These are phyloP conservation scores for Hololepta plana DNA, from an alignment of 2,888 invertebrate genomes.

Conservation along the genomic window DNA sequence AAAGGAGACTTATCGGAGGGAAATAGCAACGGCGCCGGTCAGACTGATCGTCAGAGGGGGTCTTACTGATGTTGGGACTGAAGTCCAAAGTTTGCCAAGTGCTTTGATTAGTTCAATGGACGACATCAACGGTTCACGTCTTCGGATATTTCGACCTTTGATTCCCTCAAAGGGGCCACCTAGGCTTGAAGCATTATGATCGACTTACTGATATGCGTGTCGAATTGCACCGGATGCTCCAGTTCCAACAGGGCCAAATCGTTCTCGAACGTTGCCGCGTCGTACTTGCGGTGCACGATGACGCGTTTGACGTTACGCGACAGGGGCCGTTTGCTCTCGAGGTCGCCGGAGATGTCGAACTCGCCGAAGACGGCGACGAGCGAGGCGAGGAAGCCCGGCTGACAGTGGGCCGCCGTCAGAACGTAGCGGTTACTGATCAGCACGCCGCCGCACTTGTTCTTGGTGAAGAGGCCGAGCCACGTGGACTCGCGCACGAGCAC, in stretches of 20 bases:
- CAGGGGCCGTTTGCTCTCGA: slow-evolving; percentile 57
- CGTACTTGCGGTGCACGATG: slow-evolving; percentile 75
- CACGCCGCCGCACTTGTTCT: slow-evolving; percentile 90
- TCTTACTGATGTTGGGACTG: too few relatives aligned
- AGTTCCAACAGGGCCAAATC: slow-evolving; percentile 76
- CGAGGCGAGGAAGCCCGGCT: slow-evolving; percentile 82
- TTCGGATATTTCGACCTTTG: too few relatives aligned
- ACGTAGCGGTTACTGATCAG: slow-evolving; percentile 76
- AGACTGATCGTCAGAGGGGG: too few relatives aligned
- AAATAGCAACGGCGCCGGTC: too few relatives aligned
- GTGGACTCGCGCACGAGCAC: slow-evolving; percentile 81
- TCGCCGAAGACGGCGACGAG: slow-evolving; percentile 83
- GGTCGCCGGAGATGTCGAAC: slow-evolving; percentile 72
- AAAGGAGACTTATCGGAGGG: too few relatives aligned
- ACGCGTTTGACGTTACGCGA: slow-evolving; percentile 73
- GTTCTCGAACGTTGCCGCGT: slow-evolving; percentile 82
- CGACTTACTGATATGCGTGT: slow-evolving; percentile 59
- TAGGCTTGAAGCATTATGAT: too few relatives aligned
- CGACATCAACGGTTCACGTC: too few relatives aligned
- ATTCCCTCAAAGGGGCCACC: too few relatives aligned
- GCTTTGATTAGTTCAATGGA: too few relatives aligned
- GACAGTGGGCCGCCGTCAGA: slow-evolving; percentile 87
- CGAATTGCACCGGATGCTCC: slow-evolving; percentile 65
- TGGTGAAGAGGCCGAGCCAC: slow-evolving; percentile 84
- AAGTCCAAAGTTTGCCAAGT: too few relatives aligned